Conservation (phyloP, 2,797 vertebrate genomes). For the Phataginus tetradactyla region DNA sequence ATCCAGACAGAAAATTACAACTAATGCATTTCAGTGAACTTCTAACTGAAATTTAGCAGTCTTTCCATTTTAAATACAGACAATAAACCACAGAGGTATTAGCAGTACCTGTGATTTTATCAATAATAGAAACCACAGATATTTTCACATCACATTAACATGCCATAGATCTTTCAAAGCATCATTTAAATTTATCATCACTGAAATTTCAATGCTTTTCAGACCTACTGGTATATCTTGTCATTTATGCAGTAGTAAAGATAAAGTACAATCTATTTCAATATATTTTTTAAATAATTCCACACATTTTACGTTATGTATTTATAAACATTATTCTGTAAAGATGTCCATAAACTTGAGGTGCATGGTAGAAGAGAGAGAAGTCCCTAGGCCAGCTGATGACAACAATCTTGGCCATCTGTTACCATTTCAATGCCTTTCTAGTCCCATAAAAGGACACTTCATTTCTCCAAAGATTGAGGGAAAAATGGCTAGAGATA, state of each 20-base stretch:
- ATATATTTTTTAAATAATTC: not conserved
- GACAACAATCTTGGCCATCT: not conserved
- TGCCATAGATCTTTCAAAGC: not conserved
- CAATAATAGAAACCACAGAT: not conserved
- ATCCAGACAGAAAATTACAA: not conserved
- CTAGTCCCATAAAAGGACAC: not conserved
- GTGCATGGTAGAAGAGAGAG: not conserved
- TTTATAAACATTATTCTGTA: not conserved
- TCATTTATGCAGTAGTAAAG: not conserved
- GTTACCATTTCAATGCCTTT: not conserved
- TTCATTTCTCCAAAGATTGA: not conserved
- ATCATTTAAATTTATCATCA: not conserved
- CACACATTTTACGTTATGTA: not conserved
- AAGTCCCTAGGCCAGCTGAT: not conserved
- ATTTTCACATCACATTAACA: not conserved
- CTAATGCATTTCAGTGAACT: not conserved
- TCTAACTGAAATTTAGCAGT: not conserved
- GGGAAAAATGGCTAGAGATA: not conserved
- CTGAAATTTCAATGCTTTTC: not conserved
- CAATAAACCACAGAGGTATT: not conserved
- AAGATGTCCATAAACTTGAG: not conserved
- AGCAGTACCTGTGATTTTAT: not conserved
- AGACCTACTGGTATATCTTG: not conserved
- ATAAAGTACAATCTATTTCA: not conserved
- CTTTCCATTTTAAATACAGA: not conserved